These are phyloP conservation scores for Gallinago nigripennis DNA, from an alignment of 2,797 vertebrate species.

Conservation along the genomic window DNA sequence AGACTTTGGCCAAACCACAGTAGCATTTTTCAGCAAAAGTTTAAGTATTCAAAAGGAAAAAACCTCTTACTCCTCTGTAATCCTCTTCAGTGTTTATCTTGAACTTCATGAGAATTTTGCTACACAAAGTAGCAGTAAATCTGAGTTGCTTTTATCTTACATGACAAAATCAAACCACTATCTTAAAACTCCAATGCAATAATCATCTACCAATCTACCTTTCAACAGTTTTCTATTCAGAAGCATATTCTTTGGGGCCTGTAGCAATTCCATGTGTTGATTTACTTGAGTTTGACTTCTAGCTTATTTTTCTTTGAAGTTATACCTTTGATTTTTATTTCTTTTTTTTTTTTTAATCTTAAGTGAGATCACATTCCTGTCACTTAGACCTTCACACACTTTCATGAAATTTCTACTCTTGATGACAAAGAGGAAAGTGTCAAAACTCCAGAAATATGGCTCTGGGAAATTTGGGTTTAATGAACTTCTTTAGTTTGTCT, in stretches of 20 bases:
- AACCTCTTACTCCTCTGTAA: neutral
- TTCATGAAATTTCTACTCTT: neutral
- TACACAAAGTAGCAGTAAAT: neutral
- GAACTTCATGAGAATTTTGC: neutral
- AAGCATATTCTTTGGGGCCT: neutral
- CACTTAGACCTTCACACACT: constrained; percentile 34
- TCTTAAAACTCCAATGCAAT: neutral
- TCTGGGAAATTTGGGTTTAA: constrained; percentile 6
- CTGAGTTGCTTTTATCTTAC: neutral
- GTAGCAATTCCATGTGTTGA: constrained; percentile 7
- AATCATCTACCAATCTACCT: neutral
- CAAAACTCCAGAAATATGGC: constrained; percentile 1
- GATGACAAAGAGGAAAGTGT: constrained; percentile 13
- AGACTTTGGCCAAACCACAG: neutral
- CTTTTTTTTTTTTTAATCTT: neutral
- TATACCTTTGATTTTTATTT: constrained; percentile 13
- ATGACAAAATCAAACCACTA: neutral
- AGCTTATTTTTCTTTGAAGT: constrained; percentile 49
- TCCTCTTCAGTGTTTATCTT: neutral
- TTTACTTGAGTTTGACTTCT: constrained; percentile 34
- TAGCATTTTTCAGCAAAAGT: neutral
- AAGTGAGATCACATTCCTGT: constrained; percentile 30
- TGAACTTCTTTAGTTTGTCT: constrained; percentile 8
- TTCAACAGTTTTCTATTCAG: constrained; percentile 38
- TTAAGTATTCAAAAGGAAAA: neutral